Conservation (phyloP, 2,888 invertebrate genomes). For the Troides aeacus region DNA sequence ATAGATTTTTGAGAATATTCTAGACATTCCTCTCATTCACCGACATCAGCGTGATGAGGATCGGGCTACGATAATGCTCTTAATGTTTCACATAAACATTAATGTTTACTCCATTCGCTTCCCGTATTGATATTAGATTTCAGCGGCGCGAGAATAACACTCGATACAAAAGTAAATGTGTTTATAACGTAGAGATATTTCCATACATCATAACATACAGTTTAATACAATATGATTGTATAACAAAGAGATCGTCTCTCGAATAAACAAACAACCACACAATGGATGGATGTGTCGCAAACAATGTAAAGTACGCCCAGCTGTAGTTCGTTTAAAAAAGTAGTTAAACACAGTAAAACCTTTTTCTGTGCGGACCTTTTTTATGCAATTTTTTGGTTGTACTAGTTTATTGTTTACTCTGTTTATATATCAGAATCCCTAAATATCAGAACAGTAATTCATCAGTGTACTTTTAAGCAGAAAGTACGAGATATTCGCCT, state of each 20-base stretch:
- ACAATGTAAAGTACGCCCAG: background rate
- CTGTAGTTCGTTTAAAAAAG: background rate
- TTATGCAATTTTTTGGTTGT: too few species aligned
- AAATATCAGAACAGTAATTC: too few species aligned
- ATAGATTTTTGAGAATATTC: too few species aligned
- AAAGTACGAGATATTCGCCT: too few species aligned
- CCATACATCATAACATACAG: constrained; percentile 3
- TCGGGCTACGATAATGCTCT: background rate
- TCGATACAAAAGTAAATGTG: background rate
- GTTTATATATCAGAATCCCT: too few species aligned
- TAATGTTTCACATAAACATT: background rate
- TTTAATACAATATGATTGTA: constrained; percentile 16
- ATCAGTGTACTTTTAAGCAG: too few species aligned
- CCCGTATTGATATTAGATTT: background rate
- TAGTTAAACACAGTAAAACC: too few species aligned
- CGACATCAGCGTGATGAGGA: too few species aligned
- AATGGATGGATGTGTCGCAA: constrained; percentile 11
- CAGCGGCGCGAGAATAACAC: background rate
- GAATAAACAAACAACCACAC: constrained; percentile 5
- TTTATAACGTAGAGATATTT: background rate
- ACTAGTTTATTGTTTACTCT: too few species aligned
- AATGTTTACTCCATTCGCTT: background rate
- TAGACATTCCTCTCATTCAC: too few species aligned
- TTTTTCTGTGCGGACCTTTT: too few species aligned
- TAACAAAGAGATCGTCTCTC: constrained; percentile 4